phyloP scores from a whole-genome alignment of 2,797 vertebrate species.

The Triplophysa bombifrons region DNA sequence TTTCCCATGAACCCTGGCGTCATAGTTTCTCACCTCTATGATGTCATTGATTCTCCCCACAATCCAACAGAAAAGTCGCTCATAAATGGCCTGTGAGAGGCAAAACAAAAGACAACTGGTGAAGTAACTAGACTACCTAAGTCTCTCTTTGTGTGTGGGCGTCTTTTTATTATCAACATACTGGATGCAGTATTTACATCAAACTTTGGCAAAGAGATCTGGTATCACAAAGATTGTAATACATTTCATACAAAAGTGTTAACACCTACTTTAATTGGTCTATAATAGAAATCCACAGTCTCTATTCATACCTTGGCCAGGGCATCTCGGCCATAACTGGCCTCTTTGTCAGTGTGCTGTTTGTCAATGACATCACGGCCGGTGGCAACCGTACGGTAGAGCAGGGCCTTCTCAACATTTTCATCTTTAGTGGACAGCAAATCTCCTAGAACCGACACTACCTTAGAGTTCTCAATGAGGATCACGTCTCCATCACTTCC shows the following conservation, averaged over 20 bases:
- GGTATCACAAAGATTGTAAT: neutral
- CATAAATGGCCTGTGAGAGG: conserved; percentile 89
- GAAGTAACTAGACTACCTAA: neutral
- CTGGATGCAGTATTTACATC: no score
- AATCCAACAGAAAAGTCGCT: conserved; percentile 98
- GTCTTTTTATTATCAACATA: no score
- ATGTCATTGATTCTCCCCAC: conserved; percentile 92
- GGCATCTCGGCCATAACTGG: conserved; percentile 92
- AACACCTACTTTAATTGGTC: no score
- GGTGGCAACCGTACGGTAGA: conserved; percentile 95
- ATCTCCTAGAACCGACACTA: conserved; percentile 83
- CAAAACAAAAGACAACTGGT: neutral
- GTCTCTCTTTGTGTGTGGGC: neutral
- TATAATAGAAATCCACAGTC: no score
- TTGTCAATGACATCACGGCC: conserved; percentile 96
- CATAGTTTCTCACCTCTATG: conserved; percentile 93
- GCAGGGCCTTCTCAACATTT: conserved; percentile 90
- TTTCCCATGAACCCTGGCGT: conserved; percentile 89
- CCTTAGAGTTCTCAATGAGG: conserved; percentile 86
- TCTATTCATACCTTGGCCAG: conserved; percentile 87
- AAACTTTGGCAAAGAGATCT: neutral
- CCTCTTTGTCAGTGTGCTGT: conserved; percentile 92
- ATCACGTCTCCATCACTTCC: conserved; percentile 88
- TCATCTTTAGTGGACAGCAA: conserved; percentile 89
- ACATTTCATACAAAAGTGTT: neutral